Evolutionary conservation across 2,113 vertebrate genomes (phyloP), one percentile per base, ranked within the genome.

Genomic region (Lonchura striata): DNA sequence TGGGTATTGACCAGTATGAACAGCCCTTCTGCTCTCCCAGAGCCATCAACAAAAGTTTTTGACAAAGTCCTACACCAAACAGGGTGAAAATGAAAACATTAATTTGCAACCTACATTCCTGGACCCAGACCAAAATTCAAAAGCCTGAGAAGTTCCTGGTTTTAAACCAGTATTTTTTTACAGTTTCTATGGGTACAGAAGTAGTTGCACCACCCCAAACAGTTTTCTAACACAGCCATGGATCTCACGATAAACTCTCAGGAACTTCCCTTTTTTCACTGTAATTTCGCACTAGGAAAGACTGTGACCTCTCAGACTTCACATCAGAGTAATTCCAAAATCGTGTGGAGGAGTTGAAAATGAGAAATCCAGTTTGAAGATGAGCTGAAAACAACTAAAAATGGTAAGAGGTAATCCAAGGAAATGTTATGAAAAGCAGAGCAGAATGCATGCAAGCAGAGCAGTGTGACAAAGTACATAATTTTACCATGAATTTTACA

Each of bases 311-410:
- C 44, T 44, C 39, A 46, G 61, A 71, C 53, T 68, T 57, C 19
- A 7, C 13, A 57, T n/a, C 28, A 27, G 16, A 86, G 0, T 70
- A 66, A 78, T n/a, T 63, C 16, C 22, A 57, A 86, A 44, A 80
- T 52, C 2, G 0, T 0, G 7, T 22, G 42, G 68, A 81, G 25
- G 49, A 64, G 11, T 0, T 52, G 20, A 46, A 79, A 92, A 39
- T 1, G 42, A 76, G 25, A 91, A 95, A 69, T 52, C 7, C 64
- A 53, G 22, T 47, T 71, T 60, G 41, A 16, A 89, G 80, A 56
- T 4, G 3, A 88, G 85, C 1, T 56, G 47, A 39, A 80, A 86
- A 30, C 44, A 80, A 64, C 11, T 39, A 28, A 50, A 85, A 77
- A n/a, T 14, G 12, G 1, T 31, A 56, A 42, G 22, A 66, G n/a